These are phyloP conservation scores for Periparus ater DNA, from an alignment of 2,797 vertebrate species.

Conservation along the genomic window DNA sequence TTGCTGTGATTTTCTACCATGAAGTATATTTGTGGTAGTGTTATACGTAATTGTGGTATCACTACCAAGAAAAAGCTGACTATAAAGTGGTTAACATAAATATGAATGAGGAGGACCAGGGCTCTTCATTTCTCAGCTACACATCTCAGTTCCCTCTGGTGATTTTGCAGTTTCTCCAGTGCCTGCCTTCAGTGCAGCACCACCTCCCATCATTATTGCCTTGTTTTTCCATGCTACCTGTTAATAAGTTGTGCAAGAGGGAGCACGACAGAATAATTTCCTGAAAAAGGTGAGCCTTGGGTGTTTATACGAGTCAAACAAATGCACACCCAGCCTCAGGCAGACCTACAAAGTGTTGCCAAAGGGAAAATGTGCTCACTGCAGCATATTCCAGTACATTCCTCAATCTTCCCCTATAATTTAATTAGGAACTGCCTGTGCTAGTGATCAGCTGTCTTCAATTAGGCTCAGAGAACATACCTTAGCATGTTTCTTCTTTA, in stretches of 20 bases:
- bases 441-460: background rate
- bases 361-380: background rate
- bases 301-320: background rate
- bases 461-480: constrained; percentile 68
- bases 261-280: background rate
- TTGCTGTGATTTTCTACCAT: background rate
- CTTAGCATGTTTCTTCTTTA: constrained; percentile 98
- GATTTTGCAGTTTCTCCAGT: background rate
- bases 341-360: background rate
- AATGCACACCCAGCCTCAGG: background rate
- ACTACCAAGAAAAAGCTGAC: background rate
- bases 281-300: background rate
- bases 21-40: background rate
- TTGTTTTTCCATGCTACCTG: background rate
- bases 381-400: background rate
- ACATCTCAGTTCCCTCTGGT: background rate
- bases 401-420: background rate
- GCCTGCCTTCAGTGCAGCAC: background rate
- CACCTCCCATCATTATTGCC: background rate
- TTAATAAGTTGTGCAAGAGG: background rate
- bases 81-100: background rate
- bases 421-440: background rate
- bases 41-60: background rate
- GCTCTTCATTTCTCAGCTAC: background rate
- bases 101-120: background rate